Conservation (phyloP, 2,888 invertebrate genomes). For the Agrotis exclamationis region DNA sequence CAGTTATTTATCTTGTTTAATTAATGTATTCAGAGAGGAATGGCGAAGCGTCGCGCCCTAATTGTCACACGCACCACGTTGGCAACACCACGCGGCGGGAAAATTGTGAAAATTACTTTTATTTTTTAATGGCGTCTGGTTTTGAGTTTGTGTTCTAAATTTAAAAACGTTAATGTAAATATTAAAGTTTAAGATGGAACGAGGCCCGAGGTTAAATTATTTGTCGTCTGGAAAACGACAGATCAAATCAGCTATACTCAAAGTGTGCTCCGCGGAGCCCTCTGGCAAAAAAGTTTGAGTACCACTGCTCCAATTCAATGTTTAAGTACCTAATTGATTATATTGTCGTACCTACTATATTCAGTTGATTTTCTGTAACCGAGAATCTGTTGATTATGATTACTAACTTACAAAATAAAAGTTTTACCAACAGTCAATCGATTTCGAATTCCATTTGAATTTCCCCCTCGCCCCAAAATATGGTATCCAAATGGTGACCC, state of each 20-base stretch:
- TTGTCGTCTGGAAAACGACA: background rate
- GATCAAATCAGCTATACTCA: no score
- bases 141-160: slow-evolving; percentile 12
- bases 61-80: slow-evolving; percentile 71
- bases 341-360: background rate
- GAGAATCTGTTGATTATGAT: no score
- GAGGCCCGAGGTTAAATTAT: background rate
- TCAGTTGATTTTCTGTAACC: background rate
- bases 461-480: background rate
- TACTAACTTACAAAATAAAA: background rate
- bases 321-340: no score
- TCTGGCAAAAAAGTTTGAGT: background rate
- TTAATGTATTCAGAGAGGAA: slow-evolving; percentile 66
- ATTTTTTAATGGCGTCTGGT: slow-evolving; percentile 44
- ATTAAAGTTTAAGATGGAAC: background rate
- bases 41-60: slow-evolving; percentile 77
- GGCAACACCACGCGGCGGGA: slow-evolving; percentile 55
- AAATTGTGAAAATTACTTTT: slow-evolving; percentile 59
- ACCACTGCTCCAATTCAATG: no score
- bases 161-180: slow-evolving; percentile 12
- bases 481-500: background rate
- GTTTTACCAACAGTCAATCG: background rate
- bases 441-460: background rate
- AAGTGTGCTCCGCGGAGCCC: no score
- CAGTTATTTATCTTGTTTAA: slow-evolving; percentile 68